Evolutionary conservation across 2,888 invertebrate species (phyloP), one percentile per base, ranked within the genome.

Genomic region (Cantharis nigra): DNA sequence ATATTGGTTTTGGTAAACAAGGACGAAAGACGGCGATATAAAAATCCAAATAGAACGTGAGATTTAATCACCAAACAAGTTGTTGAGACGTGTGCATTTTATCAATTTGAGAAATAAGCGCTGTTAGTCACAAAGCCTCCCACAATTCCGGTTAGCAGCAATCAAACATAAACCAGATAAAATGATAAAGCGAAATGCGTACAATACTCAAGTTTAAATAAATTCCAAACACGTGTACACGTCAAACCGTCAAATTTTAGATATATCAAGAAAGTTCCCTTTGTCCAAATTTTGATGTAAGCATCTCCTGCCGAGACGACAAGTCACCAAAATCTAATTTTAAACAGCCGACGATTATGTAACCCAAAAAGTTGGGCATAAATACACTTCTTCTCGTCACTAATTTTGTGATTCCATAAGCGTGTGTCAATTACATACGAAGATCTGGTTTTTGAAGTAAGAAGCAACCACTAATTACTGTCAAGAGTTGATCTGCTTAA

Each of bases 181-280:
- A 76, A 70, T 63, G 63, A 70, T 74, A 73, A 73, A 69, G 28
- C 28, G 69, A 75, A 70, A 71, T 67, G 67, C 33, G 71, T 49
- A 69, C 33, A 20, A 74, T 70, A 72, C 72, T 71, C 70, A 18
- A 69, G 63, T 69, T 71, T 63, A 67, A 71, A 77, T 77, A 69
- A 77, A 77, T 71, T 74, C 78, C 63, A 49, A 76, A 78, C 75
- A 75, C 75, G 75, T 78, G 72, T 70, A 78, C 16, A 30, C 14
- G 74, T 75, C 64, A 78, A 63, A 67, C 65, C 23, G 75, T 75
- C 75, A 72, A 71, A 72, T 67, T 23, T 75, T 69, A 67, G 65
- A 75, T 75, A 71, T 26, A 75, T 75, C 75, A 75, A 69, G 49
- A 63, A 62, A 64, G 30, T 71, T 67, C 28, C 64, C 70, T 76